phyloP scores from a whole-genome alignment of 1,140 invertebrate species.

The Sitobion miscanthi region DNA sequence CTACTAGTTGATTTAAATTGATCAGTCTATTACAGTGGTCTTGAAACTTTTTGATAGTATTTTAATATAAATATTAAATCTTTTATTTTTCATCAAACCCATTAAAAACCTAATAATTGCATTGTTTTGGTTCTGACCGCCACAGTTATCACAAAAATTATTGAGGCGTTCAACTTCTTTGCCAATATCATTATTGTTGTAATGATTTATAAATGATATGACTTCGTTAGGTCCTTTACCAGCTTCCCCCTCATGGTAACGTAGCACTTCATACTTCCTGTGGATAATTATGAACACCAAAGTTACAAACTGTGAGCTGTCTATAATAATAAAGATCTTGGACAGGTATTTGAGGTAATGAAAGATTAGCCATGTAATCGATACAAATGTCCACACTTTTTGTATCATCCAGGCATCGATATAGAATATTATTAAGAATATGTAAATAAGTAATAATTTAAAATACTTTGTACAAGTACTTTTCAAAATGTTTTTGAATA shows the following conservation, averaged over 20 bases:
- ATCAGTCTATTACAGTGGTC: too few species aligned
- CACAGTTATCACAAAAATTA: slow-evolving; percentile 56
- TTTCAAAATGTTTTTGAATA: too few species aligned
- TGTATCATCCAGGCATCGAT: not conserved
- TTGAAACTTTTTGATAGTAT: too few species aligned
- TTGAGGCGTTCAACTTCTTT: slow-evolving; percentile 45
- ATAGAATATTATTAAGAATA: too few species aligned
- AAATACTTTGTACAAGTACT: too few species aligned
- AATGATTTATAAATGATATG: slow-evolving; percentile 53
- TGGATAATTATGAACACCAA: not conserved
- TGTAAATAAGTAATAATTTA: too few species aligned
- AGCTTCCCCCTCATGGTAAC: not conserved
- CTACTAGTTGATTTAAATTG: too few species aligned
- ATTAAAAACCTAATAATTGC: not conserved
- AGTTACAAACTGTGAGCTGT: slow-evolving; percentile 14
- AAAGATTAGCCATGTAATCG: slow-evolving; percentile 45
- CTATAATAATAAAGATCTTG: slow-evolving; percentile 39
- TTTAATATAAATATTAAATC: too few species aligned
- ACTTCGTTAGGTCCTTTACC: slow-evolving; percentile 57
- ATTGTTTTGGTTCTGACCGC: slow-evolving; percentile 61
- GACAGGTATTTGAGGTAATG: slow-evolving; percentile 38
- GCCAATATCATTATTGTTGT: slow-evolving; percentile 48
- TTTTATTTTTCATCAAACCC: slow-evolving; percentile 32
- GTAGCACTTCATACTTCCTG: not conserved
- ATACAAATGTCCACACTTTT: slow-evolving; percentile 17